Conservation (phyloP, 2,888 invertebrate genomes). For the Neuroscelio doddi region DNA sequence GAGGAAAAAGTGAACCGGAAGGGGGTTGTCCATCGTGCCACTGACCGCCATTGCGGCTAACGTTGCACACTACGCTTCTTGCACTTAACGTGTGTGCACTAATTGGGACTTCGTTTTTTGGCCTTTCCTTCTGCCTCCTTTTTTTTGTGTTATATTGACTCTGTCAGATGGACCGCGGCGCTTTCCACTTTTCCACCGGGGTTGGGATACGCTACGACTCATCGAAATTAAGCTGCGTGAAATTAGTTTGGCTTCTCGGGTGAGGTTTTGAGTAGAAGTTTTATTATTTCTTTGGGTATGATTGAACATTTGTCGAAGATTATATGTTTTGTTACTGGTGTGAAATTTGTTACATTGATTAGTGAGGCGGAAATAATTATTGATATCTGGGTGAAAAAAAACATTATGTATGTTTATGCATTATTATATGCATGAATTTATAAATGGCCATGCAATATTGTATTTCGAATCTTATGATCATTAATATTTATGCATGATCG, state of each 20-base stretch:
- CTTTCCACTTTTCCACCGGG: slow-evolving; percentile 35
- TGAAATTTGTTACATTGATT: no score
- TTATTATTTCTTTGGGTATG: neutral
- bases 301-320: neutral
- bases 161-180: slow-evolving; percentile 39
- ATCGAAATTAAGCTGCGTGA: slow-evolving; percentile 44
- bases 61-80: slow-evolving; percentile 18
- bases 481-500: no score
- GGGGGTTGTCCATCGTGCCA: slow-evolving; percentile 35
- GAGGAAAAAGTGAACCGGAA: slow-evolving; percentile 44
- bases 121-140: slow-evolving; percentile 21
- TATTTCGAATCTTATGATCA: no score
- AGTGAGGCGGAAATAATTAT: no score
- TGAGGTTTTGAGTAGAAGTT: slow-evolving; percentile 14
- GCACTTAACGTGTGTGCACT: no score
- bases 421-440: no score
- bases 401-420: no score
- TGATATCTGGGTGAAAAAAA: no score
- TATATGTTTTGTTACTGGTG: no score
- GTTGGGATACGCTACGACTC: slow-evolving; percentile 23
- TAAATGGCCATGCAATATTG: no score
- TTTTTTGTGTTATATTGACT: slow-evolving; percentile 32
- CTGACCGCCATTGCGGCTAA: slow-evolving; percentile 32
- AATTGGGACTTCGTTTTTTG: slow-evolving; percentile 33
- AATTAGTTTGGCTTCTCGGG: no score